Evolutionary conservation across 2,888 invertebrate genomes (phyloP).

Genomic region (Catocala sponsa): DNA sequence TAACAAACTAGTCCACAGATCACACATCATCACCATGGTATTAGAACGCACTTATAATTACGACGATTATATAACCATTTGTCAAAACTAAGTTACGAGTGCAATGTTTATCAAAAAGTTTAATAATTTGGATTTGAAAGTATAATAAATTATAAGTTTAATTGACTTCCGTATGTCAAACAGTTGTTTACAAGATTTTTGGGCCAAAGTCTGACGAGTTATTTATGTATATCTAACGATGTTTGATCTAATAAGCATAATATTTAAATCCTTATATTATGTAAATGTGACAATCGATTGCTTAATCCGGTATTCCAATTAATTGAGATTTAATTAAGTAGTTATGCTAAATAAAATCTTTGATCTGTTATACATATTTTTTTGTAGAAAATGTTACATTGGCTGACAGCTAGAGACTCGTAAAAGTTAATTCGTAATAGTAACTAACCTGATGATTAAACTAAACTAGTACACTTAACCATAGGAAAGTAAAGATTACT

Average conservation of each 20-base stretch:
- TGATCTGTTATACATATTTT: too few species aligned
- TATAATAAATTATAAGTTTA: slow-evolving; percentile 22
- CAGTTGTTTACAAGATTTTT: slow-evolving; percentile 21
- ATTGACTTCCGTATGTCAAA: slow-evolving; percentile 42
- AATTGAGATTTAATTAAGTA: background rate
- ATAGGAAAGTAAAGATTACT: too few species aligned
- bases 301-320: background rate
- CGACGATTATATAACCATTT: slow-evolving; percentile 35
- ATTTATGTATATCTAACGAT: slow-evolving; percentile 10
- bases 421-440: too few species aligned
- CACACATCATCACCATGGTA: slow-evolving; percentile 10
- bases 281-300: slow-evolving; percentile 8
- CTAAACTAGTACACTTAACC: too few species aligned
- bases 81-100: slow-evolving; percentile 16
- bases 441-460: too few species aligned
- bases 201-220: slow-evolving; percentile 10
- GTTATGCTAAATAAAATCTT: too few species aligned
- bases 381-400: too few species aligned
- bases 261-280: slow-evolving; percentile 15
- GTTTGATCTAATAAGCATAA: slow-evolving; percentile 9
- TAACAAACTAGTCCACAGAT: slow-evolving; percentile 25
- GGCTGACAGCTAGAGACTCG: too few species aligned
- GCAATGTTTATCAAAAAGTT: slow-evolving; percentile 16
- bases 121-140: slow-evolving; percentile 39
- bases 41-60: slow-evolving; percentile 14